Evolutionary conservation across 2,113 vertebrate species (phyloP).

Genomic region (Petroica traversi): DNA sequence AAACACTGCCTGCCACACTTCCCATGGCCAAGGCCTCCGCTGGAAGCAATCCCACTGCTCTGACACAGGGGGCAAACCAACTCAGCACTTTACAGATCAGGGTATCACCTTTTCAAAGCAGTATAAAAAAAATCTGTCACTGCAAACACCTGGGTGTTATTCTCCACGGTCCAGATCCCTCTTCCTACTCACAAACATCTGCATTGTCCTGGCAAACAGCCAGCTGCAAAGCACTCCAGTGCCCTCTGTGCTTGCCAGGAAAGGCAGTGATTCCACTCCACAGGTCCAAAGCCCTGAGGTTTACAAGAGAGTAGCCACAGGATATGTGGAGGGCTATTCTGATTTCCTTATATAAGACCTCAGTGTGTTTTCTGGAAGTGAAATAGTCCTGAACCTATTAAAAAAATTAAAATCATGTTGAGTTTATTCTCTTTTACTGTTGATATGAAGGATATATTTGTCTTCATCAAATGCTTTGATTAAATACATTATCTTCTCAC

Average conservation of each 20-base stretch:
- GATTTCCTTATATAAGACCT: neutral
- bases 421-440: neutral
- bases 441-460: neutral
- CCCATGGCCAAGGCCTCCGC: neutral
- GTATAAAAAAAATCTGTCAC: accelerated
- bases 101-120: neutral
- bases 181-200: neutral
- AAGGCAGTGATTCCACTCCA: neutral
- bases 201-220: neutral
- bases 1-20: neutral
- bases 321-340: neutral
- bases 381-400: neutral
- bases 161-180: neutral
- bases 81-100: accelerated
- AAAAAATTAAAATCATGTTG: neutral
- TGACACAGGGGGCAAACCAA: neutral
- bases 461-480: neutral
- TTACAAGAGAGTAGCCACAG: neutral
- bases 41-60: neutral
- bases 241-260: neutral
- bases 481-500: neutral
- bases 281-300: neutral
- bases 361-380: neutral
- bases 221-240: neutral
- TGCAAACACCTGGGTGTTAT: neutral